phyloP scores from a whole-genome alignment of 2,888 invertebrate genomes.

The Caenorhabditis imperialis region DNA sequence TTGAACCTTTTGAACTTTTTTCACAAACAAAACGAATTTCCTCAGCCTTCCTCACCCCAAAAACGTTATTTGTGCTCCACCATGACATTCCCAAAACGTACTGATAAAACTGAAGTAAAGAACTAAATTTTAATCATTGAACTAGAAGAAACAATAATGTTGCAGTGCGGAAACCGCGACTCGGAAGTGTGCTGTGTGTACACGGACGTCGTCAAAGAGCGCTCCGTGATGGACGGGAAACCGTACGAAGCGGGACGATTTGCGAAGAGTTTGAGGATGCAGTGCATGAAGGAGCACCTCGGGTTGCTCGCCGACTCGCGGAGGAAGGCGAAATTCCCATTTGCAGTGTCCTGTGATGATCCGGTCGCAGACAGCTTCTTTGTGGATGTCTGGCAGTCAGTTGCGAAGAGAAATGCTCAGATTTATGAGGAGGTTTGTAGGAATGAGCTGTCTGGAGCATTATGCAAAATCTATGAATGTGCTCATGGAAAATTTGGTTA shows the following conservation, averaged over 20 bases:
- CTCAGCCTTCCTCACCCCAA: no score
- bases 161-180: constrained; percentile 86
- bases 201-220: constrained; percentile 84
- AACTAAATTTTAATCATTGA: constrained; percentile 10
- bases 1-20: no score
- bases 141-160: no score
- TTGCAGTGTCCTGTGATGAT: constrained; percentile 81
- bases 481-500: no score
- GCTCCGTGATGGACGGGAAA: constrained; percentile 87
- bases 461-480: no score
- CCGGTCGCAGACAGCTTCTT: constrained; percentile 89
- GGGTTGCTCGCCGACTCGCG: constrained; percentile 83
- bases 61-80: no score
- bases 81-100: constrained; percentile 10
- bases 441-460: no score
- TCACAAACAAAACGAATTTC: no score
- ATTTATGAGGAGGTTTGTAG: constrained; percentile 88
- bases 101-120: not conserved
- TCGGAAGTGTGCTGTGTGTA: constrained; percentile 87
- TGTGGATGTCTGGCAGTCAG: constrained; percentile 87
- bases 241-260: constrained; percentile 89
- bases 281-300: constrained; percentile 91
- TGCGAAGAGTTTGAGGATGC: constrained; percentile 88
- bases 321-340: constrained; percentile 63
- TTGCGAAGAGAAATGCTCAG: constrained; percentile 88